Conservation (phyloP, 92 coral and sea anemone genomes). For the Virgularia gustaviana region DNA sequence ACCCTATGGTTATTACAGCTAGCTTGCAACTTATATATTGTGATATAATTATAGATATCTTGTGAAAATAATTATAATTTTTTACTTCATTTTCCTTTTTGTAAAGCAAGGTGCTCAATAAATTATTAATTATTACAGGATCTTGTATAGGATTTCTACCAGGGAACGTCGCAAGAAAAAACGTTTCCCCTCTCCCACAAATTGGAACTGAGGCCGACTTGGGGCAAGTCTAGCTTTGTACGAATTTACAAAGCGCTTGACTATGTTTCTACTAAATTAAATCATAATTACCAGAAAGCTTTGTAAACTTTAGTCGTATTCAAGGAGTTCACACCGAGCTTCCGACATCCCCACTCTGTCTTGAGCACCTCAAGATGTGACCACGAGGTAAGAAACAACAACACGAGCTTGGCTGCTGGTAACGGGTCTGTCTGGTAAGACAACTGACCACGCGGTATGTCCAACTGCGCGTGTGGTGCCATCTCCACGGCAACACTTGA, state of each 20-base stretch:
- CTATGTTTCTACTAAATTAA: too few species aligned
- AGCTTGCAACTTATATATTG: too few species aligned
- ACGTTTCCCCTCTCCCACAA: not conserved
- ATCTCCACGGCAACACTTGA: not conserved
- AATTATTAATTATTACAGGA: too few species aligned
- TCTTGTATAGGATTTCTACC: too few species aligned
- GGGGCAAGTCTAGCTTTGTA: not conserved
- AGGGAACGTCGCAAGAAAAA: too few species aligned
- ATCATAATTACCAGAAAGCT: conserved; percentile 64
- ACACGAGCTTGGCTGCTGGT: conserved; percentile 78
- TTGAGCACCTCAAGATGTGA: conserved; percentile 82
- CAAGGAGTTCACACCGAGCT: conserved; percentile 72
- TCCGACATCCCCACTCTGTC: conserved; percentile 91
- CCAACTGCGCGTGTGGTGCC: conserved; percentile 47
- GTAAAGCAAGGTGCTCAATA: too few species aligned
- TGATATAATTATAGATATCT: too few species aligned
- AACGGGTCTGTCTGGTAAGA: conserved; percentile 86
- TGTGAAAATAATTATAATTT: too few species aligned
- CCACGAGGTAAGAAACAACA: conserved; percentile 80
- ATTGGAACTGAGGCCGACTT: too few species aligned
- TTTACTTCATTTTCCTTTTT: too few species aligned
- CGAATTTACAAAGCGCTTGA: not conserved
- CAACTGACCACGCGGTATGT: conserved; percentile 79
- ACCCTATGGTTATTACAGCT: too few species aligned
- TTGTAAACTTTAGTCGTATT: conserved; percentile 78